A percentile compares a stretch with the other conserved stretches of the same genome.
These are phyloP conservation scores for Drosophila ananassae DNA, from an alignment of 1,140 invertebrate species.

Conservation along the genomic window DNA sequence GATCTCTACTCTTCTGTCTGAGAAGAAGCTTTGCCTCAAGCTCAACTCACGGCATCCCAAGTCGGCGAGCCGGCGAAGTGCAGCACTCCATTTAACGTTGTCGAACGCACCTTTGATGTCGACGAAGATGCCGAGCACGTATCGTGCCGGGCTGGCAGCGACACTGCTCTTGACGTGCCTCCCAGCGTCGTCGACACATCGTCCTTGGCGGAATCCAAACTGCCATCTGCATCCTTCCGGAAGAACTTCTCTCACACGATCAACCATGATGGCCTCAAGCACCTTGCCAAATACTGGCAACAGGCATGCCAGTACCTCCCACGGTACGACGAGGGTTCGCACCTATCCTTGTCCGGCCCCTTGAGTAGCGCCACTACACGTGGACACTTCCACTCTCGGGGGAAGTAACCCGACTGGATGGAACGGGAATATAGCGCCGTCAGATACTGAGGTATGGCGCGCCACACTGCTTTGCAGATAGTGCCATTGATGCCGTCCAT, in stretches of 20 bases:
- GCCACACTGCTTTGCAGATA: background rate
- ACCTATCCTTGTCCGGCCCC: constrained; percentile 18
- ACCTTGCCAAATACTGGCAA: constrained; percentile 40
- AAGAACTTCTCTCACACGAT: constrained; percentile 7
- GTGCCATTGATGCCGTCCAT: background rate
- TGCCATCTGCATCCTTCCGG: no score
- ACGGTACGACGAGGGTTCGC: constrained; percentile 12
- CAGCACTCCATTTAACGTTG: constrained; percentile 14
- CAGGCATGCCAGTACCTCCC: constrained; percentile 31
- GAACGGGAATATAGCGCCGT: no score
- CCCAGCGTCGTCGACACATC: no score
- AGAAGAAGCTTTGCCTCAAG: no score
- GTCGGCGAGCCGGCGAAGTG: no score
- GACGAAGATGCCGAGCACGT: no score
- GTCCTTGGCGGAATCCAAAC: no score
- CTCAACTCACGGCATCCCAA: no score
- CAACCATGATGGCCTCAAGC: constrained; percentile 33
- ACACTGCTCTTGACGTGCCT: no score
- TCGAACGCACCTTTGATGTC: constrained; percentile 10
- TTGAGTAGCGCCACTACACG: constrained; percentile 22
- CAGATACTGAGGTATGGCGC: no score
- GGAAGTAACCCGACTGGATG: constrained; percentile 16
- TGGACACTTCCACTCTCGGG: constrained; percentile 24
- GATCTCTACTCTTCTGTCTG: no score
- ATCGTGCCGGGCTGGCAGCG: no score